phyloP scores from a whole-genome alignment of 2,797 vertebrate genomes.

The Lophius americanus region DNA sequence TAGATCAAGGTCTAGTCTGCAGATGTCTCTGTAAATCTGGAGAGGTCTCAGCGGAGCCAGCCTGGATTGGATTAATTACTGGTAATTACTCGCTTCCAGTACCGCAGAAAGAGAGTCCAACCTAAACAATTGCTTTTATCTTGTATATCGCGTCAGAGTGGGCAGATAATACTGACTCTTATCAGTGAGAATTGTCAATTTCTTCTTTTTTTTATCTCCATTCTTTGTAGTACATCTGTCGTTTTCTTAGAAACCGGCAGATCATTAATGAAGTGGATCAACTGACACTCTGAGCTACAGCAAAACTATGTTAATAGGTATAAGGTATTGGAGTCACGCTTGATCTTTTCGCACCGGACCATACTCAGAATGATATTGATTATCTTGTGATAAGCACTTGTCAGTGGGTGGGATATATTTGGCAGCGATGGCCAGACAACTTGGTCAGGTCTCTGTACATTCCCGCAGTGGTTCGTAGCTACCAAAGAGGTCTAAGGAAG shows the following conservation, averaged over 20 bases:
- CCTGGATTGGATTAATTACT: conserved; percentile 70
- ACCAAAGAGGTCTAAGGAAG: no score
- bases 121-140: conserved; percentile 70
- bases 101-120: conserved; percentile 48
- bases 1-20: conserved; percentile 64
- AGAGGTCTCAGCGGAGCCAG: conserved; percentile 61
- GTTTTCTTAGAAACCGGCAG: conserved; percentile 31
- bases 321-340: conserved; percentile 31
- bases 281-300: conserved; percentile 23
- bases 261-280: conserved; percentile 49
- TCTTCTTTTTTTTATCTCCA: background rate
- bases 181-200: conserved; percentile 30
- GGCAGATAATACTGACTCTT: conserved; percentile 60
- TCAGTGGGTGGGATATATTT: no score
- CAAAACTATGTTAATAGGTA: conserved; percentile 34
- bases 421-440: no score
- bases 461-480: no score
- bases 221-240: conserved; percentile 20
- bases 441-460: no score
- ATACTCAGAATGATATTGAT: no score
- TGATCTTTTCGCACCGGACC: conserved; percentile 4
- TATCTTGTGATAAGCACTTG: no score
- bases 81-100: conserved; percentile 66
- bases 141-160: conserved; percentile 52
- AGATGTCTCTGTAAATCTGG: conserved; percentile 64